phyloP scores from a whole-genome alignment of 2,888 invertebrate genomes.

The Melikaiella ostensackeni region DNA sequence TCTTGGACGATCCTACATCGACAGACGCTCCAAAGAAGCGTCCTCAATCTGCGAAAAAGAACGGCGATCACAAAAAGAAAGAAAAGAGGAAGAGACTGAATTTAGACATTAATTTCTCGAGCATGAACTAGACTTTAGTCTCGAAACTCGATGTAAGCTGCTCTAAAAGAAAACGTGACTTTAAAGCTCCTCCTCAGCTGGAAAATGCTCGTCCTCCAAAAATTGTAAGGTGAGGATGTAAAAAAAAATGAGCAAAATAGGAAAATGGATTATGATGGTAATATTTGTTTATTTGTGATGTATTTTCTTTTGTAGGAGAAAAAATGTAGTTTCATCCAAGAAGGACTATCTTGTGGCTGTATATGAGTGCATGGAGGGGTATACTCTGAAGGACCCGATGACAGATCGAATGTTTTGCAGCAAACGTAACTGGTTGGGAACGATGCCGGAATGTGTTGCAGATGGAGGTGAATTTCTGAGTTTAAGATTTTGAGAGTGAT shows the following conservation, averaged over 20 bases:
- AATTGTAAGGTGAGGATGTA: slow-evolving; percentile 10
- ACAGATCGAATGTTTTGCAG: slow-evolving; percentile 80
- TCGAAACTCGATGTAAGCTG: slow-evolving; percentile 38
- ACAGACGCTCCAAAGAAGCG: slow-evolving; percentile 18
- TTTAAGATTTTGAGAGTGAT: background rate
- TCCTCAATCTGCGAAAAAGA: slow-evolving; percentile 17
- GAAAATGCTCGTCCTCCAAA: slow-evolving; percentile 15
- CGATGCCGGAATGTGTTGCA: slow-evolving; percentile 78
- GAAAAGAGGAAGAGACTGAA: slow-evolving; percentile 26
- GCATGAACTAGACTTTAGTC: slow-evolving; percentile 23
- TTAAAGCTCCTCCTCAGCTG: slow-evolving; percentile 30
- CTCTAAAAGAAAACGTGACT: slow-evolving; percentile 29
- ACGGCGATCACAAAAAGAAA: slow-evolving; percentile 8
- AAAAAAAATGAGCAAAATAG: background rate
- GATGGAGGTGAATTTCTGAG: slow-evolving; percentile 57
- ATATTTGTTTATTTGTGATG: background rate
- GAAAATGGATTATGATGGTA: background rate
- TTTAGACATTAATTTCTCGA: slow-evolving; percentile 22
- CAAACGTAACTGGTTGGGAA: slow-evolving; percentile 80
- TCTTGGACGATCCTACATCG: slow-evolving; percentile 13
- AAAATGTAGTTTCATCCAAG: slow-evolving; percentile 63
- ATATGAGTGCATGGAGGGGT: slow-evolving; percentile 80
- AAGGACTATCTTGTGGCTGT: slow-evolving; percentile 80
- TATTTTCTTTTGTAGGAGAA: slow-evolving; percentile 58
- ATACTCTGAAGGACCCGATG: slow-evolving; percentile 77